Base-by-base conservation (phyloP, 2,888 invertebrate species). In the Apamea anceps region DNA sequence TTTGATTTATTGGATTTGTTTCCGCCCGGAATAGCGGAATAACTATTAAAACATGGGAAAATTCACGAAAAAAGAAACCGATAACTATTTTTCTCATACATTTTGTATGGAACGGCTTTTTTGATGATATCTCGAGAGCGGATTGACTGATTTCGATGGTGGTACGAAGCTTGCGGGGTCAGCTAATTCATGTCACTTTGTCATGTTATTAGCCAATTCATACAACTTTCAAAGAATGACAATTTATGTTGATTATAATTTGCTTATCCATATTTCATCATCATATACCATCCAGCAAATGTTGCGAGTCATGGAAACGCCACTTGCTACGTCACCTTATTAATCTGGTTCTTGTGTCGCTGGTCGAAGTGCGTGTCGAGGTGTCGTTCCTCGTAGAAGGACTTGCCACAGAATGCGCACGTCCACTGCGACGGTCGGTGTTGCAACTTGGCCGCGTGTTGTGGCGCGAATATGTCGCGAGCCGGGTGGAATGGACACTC, bases 401-500 rank as follows among this genome's bases (percentile, higher is more conserved):
- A 98, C 95, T 99, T 99, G 89, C 99, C 99, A 96, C 99, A 99
- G 88, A 99, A 97, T 81, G 98, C 98, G 93, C 99, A 99, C 18
- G 98, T 98, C 99, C 99, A 99, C 95, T 99, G 99, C 60, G 98
- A 98, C 32, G 98, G 98, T 85, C 99, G 97, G 95, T 98, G 98
- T 93, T 98, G 98, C 91, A 98, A 97, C 95, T 99, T 99, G 91
- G 98, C 98, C 80, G 98, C 97, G 95, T 99, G 98, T 94, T 99
- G 98, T 37, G 98, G 98, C 87, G 98, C 98, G 95, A 99, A 99
- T 87, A 99, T 98, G 95, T 99, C 99, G 90, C 99, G 97, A 89
- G 98, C 97, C 63, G 98, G 98, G 96, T 99, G 99, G 94, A 99
- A 98, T 68, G 99, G 99, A 94, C 99, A 99, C 95, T 99, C 99